Conservation (phyloP, 2,113 vertebrate genomes). For the Tupaia chinensis region DNA sequence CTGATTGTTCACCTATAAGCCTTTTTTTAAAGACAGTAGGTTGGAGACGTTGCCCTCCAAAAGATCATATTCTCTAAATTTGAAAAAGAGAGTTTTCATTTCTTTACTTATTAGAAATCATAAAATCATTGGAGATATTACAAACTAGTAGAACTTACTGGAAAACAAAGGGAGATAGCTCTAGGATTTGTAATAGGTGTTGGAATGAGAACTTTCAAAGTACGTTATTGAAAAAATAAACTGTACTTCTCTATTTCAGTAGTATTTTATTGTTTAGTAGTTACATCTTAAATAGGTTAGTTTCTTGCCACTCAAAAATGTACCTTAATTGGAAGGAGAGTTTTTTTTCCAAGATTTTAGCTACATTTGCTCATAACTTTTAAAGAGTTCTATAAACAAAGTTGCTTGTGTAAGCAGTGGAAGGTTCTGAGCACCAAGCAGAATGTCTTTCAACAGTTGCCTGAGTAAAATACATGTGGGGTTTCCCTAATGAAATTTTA, state of each 20-base stretch:
- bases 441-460: slow-evolving; percentile 45
- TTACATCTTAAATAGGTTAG: slow-evolving; percentile 35
- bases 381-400: slow-evolving; percentile 61
- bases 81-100: slow-evolving; percentile 66
- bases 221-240: slow-evolving; percentile 54
- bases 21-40: slow-evolving; percentile 86
- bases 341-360: slow-evolving; percentile 67
- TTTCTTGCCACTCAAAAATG: slow-evolving; percentile 38
- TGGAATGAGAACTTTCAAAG: slow-evolving; percentile 63
- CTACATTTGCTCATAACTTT: slow-evolving; percentile 63
- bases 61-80: slow-evolving; percentile 36
- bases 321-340: slow-evolving; percentile 61
- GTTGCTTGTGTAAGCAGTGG: slow-evolving; percentile 60
- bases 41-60: slow-evolving; percentile 61
- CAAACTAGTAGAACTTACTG: slow-evolving; percentile 50
- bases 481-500: slow-evolving; percentile 71
- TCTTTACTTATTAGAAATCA: slow-evolving; percentile 61
- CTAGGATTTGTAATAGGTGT: slow-evolving; percentile 26
- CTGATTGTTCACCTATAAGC: slow-evolving; percentile 84
- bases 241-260: slow-evolving; percentile 29
- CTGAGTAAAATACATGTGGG: slow-evolving; percentile 53
- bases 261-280: slow-evolving; percentile 19
- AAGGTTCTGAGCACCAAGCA: slow-evolving; percentile 50
- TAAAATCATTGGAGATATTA: slow-evolving; percentile 49
- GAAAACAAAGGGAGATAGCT: slow-evolving; percentile 8